phyloP scores from a whole-genome alignment of 2,888 invertebrate genomes.

The Ctena decussata region DNA sequence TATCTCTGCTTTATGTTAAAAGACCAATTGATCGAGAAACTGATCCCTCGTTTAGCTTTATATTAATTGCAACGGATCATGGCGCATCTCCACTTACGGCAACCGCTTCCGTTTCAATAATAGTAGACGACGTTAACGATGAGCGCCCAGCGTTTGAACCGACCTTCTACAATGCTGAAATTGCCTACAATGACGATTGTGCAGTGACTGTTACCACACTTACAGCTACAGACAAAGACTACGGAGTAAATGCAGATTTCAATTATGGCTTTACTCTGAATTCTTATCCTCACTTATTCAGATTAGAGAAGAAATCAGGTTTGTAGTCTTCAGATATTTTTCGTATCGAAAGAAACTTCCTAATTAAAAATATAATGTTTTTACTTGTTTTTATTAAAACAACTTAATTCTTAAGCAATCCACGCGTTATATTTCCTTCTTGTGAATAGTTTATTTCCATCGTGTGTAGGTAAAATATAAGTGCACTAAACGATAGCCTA shows the following conservation, averaged over 20 bases:
- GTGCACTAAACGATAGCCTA: no score
- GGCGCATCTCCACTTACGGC: constrained; percentile 95
- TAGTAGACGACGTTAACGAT: constrained; percentile 77
- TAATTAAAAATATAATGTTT: no score
- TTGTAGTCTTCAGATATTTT: no score
- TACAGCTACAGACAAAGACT: constrained; percentile 80
- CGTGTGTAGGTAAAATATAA: no score
- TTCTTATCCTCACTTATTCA: constrained; percentile 70
- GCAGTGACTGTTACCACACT: constrained; percentile 70
- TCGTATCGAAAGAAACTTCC: no score
- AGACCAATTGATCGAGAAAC: constrained; percentile 76
- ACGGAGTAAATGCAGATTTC: constrained; percentile 74
- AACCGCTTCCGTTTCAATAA: constrained; percentile 90
- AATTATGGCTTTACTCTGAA: constrained; percentile 68
- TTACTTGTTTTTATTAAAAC: no score
- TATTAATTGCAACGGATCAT: constrained; percentile 94
- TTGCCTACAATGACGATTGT: constrained; percentile 75
- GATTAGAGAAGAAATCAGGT: constrained; percentile 68
- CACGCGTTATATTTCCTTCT: no score
- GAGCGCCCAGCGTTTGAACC: constrained; percentile 75
- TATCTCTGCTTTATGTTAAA: constrained; percentile 69
- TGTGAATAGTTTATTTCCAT: no score
- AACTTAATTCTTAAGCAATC: no score
- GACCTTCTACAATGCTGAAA: constrained; percentile 76
- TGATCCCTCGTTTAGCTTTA: constrained; percentile 65